Conservation (phyloP, 1,140 invertebrate genomes). For the Papilio aristodemus region DNA sequence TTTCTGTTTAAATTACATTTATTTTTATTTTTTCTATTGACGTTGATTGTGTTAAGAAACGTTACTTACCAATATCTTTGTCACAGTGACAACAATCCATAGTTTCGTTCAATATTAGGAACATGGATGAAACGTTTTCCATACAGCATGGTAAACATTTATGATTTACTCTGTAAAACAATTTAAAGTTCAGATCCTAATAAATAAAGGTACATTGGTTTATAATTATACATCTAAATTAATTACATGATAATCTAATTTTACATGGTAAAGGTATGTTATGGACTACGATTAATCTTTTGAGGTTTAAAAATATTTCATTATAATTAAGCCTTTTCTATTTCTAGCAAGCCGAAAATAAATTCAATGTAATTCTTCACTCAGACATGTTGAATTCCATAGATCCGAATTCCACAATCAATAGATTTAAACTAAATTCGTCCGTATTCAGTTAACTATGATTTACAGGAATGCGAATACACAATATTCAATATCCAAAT, state of each 20-base stretch:
- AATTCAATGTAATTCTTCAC: not conserved
- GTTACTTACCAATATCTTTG: conserved; percentile 83
- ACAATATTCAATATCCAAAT: conserved; percentile 17
- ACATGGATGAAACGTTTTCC: conserved; percentile 62
- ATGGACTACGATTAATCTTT: too few relatives aligned
- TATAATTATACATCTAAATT: too few relatives aligned
- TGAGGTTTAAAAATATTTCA: too few relatives aligned
- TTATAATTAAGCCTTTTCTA: too few relatives aligned
- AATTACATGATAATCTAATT: too few relatives aligned
- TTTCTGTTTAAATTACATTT: too few relatives aligned
- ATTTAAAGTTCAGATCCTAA: conserved; percentile 11
- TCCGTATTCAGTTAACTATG: conserved; percentile 2
- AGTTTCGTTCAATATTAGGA: conserved; percentile 60
- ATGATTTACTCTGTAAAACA: conserved; percentile 81
- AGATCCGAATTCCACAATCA: not conserved
- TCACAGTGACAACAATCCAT: conserved; percentile 84
- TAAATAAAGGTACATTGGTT: too few relatives aligned
- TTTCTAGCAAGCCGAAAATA: too few relatives aligned
- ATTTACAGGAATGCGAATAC: conserved; percentile 14
- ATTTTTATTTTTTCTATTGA: too few relatives aligned
- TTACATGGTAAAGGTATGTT: too few relatives aligned
- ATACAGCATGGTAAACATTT: conserved; percentile 87
- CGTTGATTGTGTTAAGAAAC: too few relatives aligned
- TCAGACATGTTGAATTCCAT: not conserved
- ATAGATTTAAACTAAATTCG: conserved; percentile 11